phyloP scores from a whole-genome alignment of 2,888 invertebrate genomes.

The Acanthopleura granulata region DNA sequence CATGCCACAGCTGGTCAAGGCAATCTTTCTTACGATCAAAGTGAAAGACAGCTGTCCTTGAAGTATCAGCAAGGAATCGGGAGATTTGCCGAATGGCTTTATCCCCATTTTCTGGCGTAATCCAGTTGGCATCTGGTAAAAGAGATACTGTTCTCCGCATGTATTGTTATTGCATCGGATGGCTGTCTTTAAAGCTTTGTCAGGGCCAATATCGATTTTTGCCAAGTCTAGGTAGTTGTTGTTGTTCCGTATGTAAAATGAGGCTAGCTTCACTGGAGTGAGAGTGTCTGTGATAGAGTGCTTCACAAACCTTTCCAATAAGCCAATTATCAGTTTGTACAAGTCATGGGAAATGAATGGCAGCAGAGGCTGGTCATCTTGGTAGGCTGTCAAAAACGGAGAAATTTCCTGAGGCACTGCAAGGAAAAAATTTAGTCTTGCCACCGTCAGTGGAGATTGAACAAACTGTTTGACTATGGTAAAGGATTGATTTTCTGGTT shows the following conservation, averaged over 20 bases:
- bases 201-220: slow-evolving; percentile 16
- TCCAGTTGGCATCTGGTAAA: slow-evolving; percentile 8
- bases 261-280: not conserved
- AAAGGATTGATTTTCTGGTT: slow-evolving; percentile 22
- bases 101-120: not conserved
- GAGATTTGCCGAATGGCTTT: not conserved
- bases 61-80: not conserved
- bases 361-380: slow-evolving; percentile 20
- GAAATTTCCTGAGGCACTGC: slow-evolving; percentile 3
- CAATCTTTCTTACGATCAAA: slow-evolving; percentile 10
- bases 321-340: not conserved
- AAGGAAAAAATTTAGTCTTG: slow-evolving; percentile 13
- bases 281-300: not conserved
- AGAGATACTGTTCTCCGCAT: slow-evolving; percentile 17
- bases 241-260: not conserved
- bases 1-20: slow-evolving; percentile 24
- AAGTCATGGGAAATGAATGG: slow-evolving; percentile 15
- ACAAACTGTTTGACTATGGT: not conserved
- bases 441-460: not conserved
- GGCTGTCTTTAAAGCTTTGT: not conserved
- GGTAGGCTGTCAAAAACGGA: slow-evolving; percentile 20
- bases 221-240: not conserved
- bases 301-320: slow-evolving; percentile 11
- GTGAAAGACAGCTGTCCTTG: not conserved
- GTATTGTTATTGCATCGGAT: not conserved